These are phyloP conservation scores for Anarhynchus alexandrinus DNA, from an alignment of 2,113 vertebrate species.

Conservation along the genomic window DNA sequence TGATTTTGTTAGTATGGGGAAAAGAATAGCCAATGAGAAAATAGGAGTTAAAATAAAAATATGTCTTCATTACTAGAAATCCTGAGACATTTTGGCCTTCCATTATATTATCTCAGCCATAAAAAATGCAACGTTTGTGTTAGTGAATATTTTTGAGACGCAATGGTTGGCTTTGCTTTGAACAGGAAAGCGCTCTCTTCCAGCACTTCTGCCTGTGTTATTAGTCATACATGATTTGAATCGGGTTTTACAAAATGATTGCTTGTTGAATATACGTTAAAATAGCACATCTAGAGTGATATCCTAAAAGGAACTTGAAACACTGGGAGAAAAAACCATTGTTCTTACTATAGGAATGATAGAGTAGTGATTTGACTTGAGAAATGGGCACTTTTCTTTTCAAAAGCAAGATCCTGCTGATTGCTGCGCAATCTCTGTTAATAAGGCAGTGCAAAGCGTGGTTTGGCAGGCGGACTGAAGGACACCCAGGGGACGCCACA, in stretches of 20 bases:
- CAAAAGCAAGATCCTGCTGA: not conserved
- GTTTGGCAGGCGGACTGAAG: not conserved
- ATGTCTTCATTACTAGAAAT: not conserved
- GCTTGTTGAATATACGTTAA: no score
- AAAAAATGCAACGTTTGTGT: not conserved
- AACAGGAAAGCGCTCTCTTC: not conserved
- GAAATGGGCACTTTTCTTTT: not conserved
- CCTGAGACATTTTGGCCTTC: not conserved
- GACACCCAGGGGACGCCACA: not conserved
- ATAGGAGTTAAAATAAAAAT: not conserved
- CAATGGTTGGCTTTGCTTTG: not conserved
- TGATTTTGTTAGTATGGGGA: not conserved
- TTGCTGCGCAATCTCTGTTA: not conserved
- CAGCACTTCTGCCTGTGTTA: not conserved
- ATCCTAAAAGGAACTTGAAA: not conserved
- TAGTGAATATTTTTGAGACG: not conserved
- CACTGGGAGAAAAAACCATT: not conserved
- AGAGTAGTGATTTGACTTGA: not conserved
- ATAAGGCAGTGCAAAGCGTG: no score
- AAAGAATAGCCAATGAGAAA: not conserved
- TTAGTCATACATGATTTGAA: not conserved
- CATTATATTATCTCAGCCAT: no score
- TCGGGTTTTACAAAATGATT: not conserved
- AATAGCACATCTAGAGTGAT: no score
- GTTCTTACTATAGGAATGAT: no score